Conservation (phyloP, 2,888 invertebrate species). For the Caenorhabditis japonica region DNA sequence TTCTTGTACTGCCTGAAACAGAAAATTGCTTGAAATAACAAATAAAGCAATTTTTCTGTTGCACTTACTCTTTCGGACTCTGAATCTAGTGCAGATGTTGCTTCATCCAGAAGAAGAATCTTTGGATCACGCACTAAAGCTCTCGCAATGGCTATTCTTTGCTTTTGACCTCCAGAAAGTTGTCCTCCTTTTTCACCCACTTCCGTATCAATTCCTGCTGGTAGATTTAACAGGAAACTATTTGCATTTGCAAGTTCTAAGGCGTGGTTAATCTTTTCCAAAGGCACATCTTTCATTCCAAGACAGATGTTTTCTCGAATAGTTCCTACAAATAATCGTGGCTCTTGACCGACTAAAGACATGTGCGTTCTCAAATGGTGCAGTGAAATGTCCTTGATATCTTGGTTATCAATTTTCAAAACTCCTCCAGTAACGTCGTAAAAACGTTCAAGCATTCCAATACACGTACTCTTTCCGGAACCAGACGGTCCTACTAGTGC, state of each 20-base stretch:
- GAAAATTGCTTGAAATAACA: no score
- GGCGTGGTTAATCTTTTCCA: constrained; percentile 63
- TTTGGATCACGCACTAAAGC: constrained; percentile 59
- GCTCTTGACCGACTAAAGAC: constrained; percentile 93
- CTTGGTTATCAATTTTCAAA: constrained; percentile 79
- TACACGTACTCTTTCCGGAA: constrained; percentile 90
- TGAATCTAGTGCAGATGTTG: constrained; percentile 75
- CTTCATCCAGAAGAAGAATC: constrained; percentile 63
- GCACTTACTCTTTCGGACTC: constrained; percentile 49
- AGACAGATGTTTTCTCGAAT: constrained; percentile 90
- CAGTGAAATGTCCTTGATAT: constrained; percentile 83
- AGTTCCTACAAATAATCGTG: constrained; percentile 84
- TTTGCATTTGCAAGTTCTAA: constrained; percentile 64
- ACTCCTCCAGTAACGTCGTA: constrained; percentile 85
- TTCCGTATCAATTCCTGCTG: constrained; percentile 81
- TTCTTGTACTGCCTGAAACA: constrained; percentile 68
- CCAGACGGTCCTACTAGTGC: constrained; percentile 84
- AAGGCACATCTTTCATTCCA: constrained; percentile 80
- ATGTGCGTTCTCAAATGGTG: constrained; percentile 85
- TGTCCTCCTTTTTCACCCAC: constrained; percentile 86
- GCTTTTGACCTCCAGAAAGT: constrained; percentile 89
- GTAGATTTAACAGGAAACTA: constrained; percentile 60
- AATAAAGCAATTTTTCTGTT: no score
- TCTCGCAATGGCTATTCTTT: constrained; percentile 87
- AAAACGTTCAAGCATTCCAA: constrained; percentile 87